These are phyloP conservation scores for Pemphigus obesinymphae DNA, from an alignment of 1,140 invertebrate genomes.

Conservation along the genomic window DNA sequence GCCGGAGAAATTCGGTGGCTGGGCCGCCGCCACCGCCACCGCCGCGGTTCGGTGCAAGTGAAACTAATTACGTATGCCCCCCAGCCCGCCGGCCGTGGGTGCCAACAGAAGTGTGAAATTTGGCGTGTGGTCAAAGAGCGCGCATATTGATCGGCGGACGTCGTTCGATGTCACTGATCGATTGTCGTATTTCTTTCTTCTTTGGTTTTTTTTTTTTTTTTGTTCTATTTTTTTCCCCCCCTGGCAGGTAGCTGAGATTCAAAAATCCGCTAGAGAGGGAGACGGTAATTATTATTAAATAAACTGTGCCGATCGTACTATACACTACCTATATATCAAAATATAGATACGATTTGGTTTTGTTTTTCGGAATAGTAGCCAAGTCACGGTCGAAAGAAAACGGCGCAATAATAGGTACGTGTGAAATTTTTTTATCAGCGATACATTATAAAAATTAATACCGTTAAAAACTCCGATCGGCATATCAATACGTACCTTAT, in stretches of 20 bases:
- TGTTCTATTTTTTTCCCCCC: too few species aligned
- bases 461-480: too few species aligned
- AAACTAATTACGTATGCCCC: slow-evolving; percentile 32
- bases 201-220: too few species aligned
- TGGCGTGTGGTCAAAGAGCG: slow-evolving; percentile 13
- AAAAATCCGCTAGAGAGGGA: too few species aligned
- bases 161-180: background rate
- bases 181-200: too few species aligned
- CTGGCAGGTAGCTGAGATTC: too few species aligned
- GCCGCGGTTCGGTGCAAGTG: background rate
- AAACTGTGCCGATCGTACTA: background rate
- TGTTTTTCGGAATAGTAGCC: background rate
- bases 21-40: too few species aligned
- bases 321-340: too few species aligned
- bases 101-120: slow-evolving; percentile 23
- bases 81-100: background rate
- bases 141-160: background rate
- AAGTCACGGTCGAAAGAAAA: background rate
- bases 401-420: background rate
- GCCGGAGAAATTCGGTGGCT: background rate
- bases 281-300: background rate
- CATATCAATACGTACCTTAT: too few species aligned
- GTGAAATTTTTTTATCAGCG: background rate
- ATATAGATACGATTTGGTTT: background rate
- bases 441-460: too few species aligned